Conservation (phyloP, 2,888 invertebrate genomes). For the Alloscopus bannaensis region DNA sequence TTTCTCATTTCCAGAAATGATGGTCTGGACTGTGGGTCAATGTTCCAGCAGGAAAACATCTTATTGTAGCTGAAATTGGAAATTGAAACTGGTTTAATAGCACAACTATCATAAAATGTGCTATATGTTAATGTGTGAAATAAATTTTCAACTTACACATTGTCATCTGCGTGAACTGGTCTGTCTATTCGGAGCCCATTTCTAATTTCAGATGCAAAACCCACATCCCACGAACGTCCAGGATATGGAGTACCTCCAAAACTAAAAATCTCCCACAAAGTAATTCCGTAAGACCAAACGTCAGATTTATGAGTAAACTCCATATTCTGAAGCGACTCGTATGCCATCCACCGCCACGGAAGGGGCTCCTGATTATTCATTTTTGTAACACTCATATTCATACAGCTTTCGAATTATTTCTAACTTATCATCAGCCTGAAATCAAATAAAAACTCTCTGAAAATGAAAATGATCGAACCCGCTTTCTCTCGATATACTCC, state of each 20-base stretch:
- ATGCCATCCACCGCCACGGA: background rate
- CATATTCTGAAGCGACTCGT: background rate
- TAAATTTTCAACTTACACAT: background rate
- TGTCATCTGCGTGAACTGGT: background rate
- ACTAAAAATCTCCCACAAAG: constrained; percentile 10
- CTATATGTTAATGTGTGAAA: too few species aligned
- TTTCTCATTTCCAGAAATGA: background rate
- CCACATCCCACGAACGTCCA: background rate
- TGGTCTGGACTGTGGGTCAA: background rate
- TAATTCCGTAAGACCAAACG: constrained; percentile 12
- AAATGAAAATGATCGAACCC: background rate
- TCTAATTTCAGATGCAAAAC: background rate
- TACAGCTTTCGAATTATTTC: background rate
- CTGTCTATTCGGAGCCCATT: background rate
- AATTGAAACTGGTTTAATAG: background rate
- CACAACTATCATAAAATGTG: background rate
- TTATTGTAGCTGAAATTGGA: background rate
- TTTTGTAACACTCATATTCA: background rate
- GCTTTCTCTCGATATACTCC: background rate
- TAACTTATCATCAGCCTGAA: background rate
- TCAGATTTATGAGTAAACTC: constrained; percentile 5
- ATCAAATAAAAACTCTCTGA: background rate
- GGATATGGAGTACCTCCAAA: background rate
- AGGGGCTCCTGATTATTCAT: background rate
- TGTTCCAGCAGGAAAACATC: background rate